Percentiles rank a stretch among this genome's conserved stretches.
These are phyloP conservation scores for Esperia sulphurella DNA, from an alignment of 2,888 invertebrate genomes.

Conservation along the genomic window DNA sequence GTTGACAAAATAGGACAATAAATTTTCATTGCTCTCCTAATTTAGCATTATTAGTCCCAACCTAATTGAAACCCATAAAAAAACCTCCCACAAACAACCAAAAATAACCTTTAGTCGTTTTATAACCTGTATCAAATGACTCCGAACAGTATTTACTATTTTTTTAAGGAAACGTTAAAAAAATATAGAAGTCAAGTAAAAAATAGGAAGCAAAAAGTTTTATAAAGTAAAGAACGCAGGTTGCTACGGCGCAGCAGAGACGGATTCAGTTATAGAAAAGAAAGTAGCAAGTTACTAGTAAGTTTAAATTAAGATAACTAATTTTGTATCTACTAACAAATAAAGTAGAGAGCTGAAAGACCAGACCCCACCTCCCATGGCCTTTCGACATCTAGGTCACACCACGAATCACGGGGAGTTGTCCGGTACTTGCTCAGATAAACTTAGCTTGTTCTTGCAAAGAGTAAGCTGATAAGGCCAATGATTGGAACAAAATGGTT, in stretches of 20 bases:
- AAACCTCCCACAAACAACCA: not conserved
- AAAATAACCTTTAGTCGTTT: not conserved
- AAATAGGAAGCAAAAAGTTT: not conserved
- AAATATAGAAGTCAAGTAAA: not conserved
- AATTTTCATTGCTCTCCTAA: not conserved
- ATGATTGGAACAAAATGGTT: no score
- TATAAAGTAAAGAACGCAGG: not conserved
- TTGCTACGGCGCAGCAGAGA: not conserved
- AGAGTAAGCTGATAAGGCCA: no score
- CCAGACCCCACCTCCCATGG: no score
- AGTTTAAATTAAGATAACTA: not conserved
- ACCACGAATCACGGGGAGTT: no score
- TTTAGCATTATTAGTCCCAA: not conserved
- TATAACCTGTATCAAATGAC: not conserved
- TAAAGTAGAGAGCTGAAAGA: no score
- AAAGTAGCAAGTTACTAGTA: not conserved
- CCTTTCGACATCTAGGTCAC: no score
- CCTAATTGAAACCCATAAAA: not conserved
- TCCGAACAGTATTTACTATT: not conserved
- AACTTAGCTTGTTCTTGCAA: no score
- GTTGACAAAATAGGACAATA: no score
- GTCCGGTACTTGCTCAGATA: no score
- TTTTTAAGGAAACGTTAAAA: conserved; percentile 1
- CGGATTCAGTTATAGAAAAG: not conserved
- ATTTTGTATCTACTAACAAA: no score